phyloP scores from a whole-genome alignment of 1,140 invertebrate species.

The Arion vulgaris region DNA sequence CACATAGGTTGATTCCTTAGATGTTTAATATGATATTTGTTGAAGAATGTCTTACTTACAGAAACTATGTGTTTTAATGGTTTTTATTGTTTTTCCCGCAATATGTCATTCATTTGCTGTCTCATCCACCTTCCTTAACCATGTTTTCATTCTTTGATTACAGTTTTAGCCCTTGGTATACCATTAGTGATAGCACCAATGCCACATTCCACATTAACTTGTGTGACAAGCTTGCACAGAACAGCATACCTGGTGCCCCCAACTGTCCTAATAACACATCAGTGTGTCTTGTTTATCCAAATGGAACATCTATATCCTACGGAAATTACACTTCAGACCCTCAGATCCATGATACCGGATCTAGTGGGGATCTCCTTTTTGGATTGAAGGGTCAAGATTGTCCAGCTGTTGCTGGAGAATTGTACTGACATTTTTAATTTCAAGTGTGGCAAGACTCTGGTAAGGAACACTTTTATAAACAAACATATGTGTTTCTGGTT shows the following conservation, averaged over 20 bases:
- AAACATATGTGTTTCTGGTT: not conserved
- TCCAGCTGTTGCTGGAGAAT: conserved; percentile 35
- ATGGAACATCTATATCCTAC: conserved; percentile 38
- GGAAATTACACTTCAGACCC: conserved; percentile 42
- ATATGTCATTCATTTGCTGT: too few species aligned
- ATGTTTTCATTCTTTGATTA: not conserved
- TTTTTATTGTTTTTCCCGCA: too few species aligned
- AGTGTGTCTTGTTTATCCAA: conserved; percentile 44
- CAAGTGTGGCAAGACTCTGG: conserved; percentile 63
- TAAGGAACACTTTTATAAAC: conserved; percentile 37
- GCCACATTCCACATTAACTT: conserved; percentile 54
- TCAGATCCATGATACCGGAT: conserved; percentile 17
- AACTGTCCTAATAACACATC: conserved; percentile 48
- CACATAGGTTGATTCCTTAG: too few species aligned
- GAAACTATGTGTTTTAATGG: too few species aligned
- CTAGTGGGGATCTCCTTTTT: conserved; percentile 48
- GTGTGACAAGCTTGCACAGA: conserved; percentile 43
- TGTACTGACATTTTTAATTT: conserved; percentile 57
- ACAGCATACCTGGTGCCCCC: not conserved
- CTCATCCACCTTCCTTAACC: too few species aligned
- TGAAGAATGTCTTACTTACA: too few species aligned
- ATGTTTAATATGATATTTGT: too few species aligned
- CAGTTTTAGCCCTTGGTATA: conserved; percentile 54
- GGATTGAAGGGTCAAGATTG: conserved; percentile 52
- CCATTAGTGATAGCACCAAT: conserved; percentile 46